These are phyloP conservation scores for Pseudomyrmex pallidus DNA, from an alignment of 1,140 invertebrate species.

Conservation along the genomic window DNA sequence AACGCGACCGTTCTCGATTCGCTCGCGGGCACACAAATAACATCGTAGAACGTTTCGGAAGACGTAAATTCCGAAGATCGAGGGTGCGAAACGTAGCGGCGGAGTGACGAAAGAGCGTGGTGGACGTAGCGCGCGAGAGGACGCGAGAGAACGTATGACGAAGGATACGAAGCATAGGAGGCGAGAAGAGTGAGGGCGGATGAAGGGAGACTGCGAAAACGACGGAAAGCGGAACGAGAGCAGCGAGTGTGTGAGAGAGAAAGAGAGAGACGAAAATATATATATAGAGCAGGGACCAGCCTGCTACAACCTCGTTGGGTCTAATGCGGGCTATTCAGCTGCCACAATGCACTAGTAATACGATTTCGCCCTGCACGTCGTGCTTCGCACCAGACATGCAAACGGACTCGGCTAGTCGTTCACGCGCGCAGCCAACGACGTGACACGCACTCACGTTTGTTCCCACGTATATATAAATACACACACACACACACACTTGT, in stretches of 20 bases:
- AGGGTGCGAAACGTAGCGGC: background rate
- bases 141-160: slow-evolving; percentile 21
- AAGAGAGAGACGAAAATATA: slow-evolving; percentile 25
- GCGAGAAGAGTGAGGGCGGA: slow-evolving; percentile 32
- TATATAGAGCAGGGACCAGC: slow-evolving; percentile 44
- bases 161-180: background rate
- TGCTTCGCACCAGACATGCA: slow-evolving; percentile 47
- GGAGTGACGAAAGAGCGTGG: background rate
- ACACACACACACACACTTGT: background rate
- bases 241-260: slow-evolving; percentile 38
- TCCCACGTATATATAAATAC: background rate
- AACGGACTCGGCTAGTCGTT: slow-evolving; percentile 40
- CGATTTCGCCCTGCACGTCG: slow-evolving; percentile 76
- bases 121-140: background rate
- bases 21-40: slow-evolving; percentile 71
- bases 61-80: slow-evolving; percentile 12
- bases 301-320: slow-evolving; percentile 81
- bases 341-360: slow-evolving; percentile 84
- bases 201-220: slow-evolving; percentile 26
- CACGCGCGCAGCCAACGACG: background rate
- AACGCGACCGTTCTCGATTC: slow-evolving; percentile 39
- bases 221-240: slow-evolving; percentile 59
- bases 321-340: slow-evolving; percentile 83
- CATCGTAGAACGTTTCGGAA: slow-evolving; percentile 62
- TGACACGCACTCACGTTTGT: background rate